Evolutionary conservation across 2,888 invertebrate species (phyloP), one percentile per base, ranked within the genome.

Genomic region (Drosophila meridionalis): DNA sequence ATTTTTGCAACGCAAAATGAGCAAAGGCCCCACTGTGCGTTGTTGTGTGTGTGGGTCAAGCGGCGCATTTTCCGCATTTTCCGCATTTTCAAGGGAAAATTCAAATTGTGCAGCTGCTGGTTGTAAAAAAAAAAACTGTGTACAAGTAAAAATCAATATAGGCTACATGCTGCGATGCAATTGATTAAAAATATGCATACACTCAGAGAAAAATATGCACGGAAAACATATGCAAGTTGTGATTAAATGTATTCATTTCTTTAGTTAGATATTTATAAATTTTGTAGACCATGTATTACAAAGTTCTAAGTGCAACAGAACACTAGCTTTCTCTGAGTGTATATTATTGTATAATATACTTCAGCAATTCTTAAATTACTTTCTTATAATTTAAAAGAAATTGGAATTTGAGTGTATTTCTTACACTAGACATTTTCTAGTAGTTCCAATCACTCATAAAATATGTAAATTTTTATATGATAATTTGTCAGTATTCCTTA

Each of bases 31-130:
- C n/a, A n/a, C n/a, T n/a, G n/a, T n/a, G n/a, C 73, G 68, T 42
- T 20, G 20, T 20, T 20, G 20, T 20, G n/a, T 66, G 73, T 81
- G 71, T 81, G 90, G 90, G 90, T 89, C 90, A 86, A 89, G 82
- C 80, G 30, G 32, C 38, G 53, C 60, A 58, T 78, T 79, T 73
- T 55, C 38, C 55, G 26, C 55, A 45, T 26, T 55, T 30, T 56
- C 42, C 56, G 40, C 42, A 47, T 30, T 56, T 30, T 78, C 65
- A 63, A 64, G 68, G 48, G 65, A 80, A 83, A 85, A 78, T 76
- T 85, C 78, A 72, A 73, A 79, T 85, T 62, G 58, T 45, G 82
- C 85, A 85, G 90, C 85, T 88, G 68, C 69, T 77, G 74, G 69
- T 59, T 64, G 64, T 72, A 70, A 73, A 82, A 82, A 78, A 78